Base-by-base conservation (phyloP, 2,797 vertebrate genomes). In the Enteromius mattozi region DNA sequence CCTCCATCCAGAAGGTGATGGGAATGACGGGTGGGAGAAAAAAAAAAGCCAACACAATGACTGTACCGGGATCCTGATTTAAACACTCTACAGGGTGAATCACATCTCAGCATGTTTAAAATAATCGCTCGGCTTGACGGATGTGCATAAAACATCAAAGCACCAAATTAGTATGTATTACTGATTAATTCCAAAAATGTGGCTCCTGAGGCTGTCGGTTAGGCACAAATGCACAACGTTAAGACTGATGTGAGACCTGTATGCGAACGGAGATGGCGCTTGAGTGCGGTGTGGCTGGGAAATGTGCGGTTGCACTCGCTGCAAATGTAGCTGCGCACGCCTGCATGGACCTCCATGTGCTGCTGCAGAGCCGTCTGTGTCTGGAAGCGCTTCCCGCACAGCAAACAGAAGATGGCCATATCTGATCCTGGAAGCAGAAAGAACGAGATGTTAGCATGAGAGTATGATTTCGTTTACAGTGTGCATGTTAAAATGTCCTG, bases 391-490 rank as follows among this genome's bases (percentile, higher is more conserved):
- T 99, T 99, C 85, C 98, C 98, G 1, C 98, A 99, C 91, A 99
- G 97, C 93, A 99, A 96, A 95, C 98, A 99, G 96, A 99, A 99
- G 89, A 99, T 96, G 0, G 98, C 98, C 98, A 99, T 98, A 95
- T 99, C 98, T 3, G 97, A 97, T 92, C 97, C 98, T 99, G 35
- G 93, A 65, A 90, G 61, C 24, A 77, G 35, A 80, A 4, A 40
- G 42, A 69, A 13, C 12, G 6, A 33, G 30, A 68, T 40, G 37
- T 84, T 70, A 70, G 37, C 16, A 27, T 13, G 9, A n/a, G 10
- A 37, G 27, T 24, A 68, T 6, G 16, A 27, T n/a, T 45, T 24
- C 6, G 17, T 66, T 83, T 45, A 69, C 37, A 70, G 13, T 27
- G 17, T 30, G 7, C 1, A 56, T 30, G 47, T 2, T 40, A 24